Evolutionary conservation across 2,113 vertebrate species (phyloP), one percentile per base, ranked within the genome.

Genomic region (Cinclus mexicanus): DNA sequence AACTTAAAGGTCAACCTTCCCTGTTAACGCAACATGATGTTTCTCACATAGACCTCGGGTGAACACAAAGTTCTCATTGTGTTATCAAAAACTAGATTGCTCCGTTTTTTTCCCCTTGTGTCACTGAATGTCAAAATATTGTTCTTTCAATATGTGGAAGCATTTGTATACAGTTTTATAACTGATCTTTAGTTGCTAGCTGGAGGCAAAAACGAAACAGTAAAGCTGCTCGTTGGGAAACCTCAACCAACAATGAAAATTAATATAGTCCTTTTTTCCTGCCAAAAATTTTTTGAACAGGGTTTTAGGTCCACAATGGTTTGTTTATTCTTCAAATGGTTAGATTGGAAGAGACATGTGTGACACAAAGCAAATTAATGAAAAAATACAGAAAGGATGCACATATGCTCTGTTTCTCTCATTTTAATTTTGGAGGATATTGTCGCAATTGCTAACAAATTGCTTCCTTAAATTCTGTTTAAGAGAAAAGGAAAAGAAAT

Each of bases 51-150:
- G 81, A 83, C 87, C 91, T 93, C 25, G 80, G 70, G 7, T 68
- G 84, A 95, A 91, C 77, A 98, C 90, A 97, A 96, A 93, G 94
- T 93, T 93, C 89, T 95, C 88, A 97, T 94, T 98, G 96, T 98
- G 83, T 91, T 94, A 90, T 91, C 80, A 97, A 95, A 97, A 97
- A 96, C 87, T 96, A 94, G 95, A 95, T 97, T 93, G 89, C 71
- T 10, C 17, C 12, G 47, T 22, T 69, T 53, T 55, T 41, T 90
- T 94, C 60, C 57, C 12, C 77, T 93, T 94, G 59, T 97, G 94
- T 97, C 96, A 98, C 77, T 63, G 84, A 97, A 95, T 98, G 97
- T 98, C 98, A 98, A 98, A 98, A 98, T 98, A 98, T 97, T 98
- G 97, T 97, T 97, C 95, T 97, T 98, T 96, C 89, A 97, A 96